Base-by-base conservation (phyloP, 1,140 invertebrate genomes). In the Leptoteleia sp. region DNA sequence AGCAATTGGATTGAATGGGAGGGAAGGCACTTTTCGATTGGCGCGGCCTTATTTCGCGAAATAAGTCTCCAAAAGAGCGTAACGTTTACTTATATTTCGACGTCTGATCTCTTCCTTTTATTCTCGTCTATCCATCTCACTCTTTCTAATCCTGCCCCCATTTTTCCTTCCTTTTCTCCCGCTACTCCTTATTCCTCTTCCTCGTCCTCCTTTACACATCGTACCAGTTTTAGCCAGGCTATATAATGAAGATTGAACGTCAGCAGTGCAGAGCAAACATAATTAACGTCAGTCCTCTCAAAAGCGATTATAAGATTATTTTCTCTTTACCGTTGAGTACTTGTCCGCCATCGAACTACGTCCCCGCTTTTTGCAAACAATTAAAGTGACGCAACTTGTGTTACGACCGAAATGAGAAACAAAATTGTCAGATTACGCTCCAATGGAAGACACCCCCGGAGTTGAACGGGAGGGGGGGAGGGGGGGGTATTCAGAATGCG, bases 261-360 rank as follows among this genome's bases (percentile, higher is more conserved):
- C 76, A 68, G 61, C 76, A 79, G 55, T 47, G 64, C 61, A 61
- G 47, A 55, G 76, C 64, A 79, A 72, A 75, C 76, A 73, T 79
- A 75, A 70, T 79, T 75, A 70, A 79, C 70, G 70, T 70, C 57
- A 70, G 62, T 57, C 57, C 64, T 70, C 70, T 70, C 40, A 47
- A 65, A 70, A 79, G 59, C 64, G 57, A 75, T 75, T 75, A 64
- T 75, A 70, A 70, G 76, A 79, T 79, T 72, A 79, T 79, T 73
- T 62, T 70, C 42, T 71, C 43, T 79, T 25, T 55, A 59, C 55
- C 48, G 40, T 73, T 31, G 48, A 61, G 64, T 48, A 68, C 70
- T 75, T 68, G 70, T 70, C 43, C 43, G 37, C 42, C 42, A 17
- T 65, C 64, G 45, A 68, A 76, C 57, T 52, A 16, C 17, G 50